Conservation (phyloP, 2,888 invertebrate genomes). For the Plagodis dolabraria region DNA sequence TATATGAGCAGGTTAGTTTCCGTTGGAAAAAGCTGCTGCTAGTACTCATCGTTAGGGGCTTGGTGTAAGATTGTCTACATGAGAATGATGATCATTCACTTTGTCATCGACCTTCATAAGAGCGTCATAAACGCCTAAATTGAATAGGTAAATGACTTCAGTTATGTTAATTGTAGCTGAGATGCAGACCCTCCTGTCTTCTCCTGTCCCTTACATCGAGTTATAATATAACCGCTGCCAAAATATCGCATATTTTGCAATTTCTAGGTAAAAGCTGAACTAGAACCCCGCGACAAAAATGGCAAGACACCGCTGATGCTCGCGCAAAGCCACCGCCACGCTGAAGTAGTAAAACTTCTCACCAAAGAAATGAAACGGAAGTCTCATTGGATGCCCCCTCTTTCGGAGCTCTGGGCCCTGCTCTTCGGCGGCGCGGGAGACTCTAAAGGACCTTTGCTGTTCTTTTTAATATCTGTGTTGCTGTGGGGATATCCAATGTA, state of each 20-base stretch:
- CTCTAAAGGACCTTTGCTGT: constrained; percentile 93
- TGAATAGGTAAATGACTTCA: too few species aligned
- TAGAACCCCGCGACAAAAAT: constrained; percentile 95
- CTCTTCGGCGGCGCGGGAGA: constrained; percentile 96
- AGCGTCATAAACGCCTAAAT: too few species aligned
- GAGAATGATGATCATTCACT: too few species aligned
- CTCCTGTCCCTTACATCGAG: too few species aligned
- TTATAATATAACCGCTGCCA: too few species aligned
- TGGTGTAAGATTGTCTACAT: too few species aligned
- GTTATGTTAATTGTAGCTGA: too few species aligned
- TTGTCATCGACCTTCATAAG: too few species aligned
- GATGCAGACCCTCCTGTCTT: too few species aligned
- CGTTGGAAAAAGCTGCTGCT: too few species aligned
- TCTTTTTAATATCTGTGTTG: constrained; percentile 93
- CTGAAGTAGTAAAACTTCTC: constrained; percentile 92
- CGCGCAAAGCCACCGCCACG: constrained; percentile 94
- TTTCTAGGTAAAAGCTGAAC: constrained; percentile 90
- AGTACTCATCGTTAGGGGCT: too few species aligned
- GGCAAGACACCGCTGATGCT: constrained; percentile 96
- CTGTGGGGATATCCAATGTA: constrained; percentile 98
- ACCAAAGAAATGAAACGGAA: constrained; percentile 92
- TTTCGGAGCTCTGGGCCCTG: constrained; percentile 94
- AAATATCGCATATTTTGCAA: neutral
- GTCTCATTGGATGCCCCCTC: constrained; percentile 94
- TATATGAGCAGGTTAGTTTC: too few species aligned